Evolutionary conservation across 2,888 invertebrate species (phyloP).

Genomic region (Pomacea canaliculata): DNA sequence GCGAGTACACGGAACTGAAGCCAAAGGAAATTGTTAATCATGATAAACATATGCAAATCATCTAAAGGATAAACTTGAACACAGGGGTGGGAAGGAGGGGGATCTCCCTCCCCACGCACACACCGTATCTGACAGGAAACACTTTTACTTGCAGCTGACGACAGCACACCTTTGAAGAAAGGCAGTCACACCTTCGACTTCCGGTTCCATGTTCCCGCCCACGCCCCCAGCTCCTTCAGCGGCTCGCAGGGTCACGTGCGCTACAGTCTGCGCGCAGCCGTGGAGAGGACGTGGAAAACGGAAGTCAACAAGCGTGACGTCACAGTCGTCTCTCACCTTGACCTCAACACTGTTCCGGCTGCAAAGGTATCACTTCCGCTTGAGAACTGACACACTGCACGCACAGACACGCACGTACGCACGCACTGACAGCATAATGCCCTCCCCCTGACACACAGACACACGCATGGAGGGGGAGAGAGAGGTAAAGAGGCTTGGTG

Average conservation of each 20-base stretch:
- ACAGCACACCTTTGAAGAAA: constrained; percentile 67
- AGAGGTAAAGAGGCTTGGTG: no score
- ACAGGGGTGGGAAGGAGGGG: no score
- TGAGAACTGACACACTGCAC: no score
- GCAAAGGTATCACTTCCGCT: constrained; percentile 45
- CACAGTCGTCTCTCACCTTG: constrained; percentile 84
- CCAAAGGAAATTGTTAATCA: no score
- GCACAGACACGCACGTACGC: constrained; percentile 12
- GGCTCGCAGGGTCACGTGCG: constrained; percentile 77
- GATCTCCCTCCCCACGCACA: no score
- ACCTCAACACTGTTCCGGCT: constrained; percentile 76
- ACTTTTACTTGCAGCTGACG: neutral
- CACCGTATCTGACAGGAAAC: no score
- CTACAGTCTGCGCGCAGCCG: constrained; percentile 83
- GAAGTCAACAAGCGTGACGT: constrained; percentile 87
- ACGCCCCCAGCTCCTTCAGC: constrained; percentile 57
- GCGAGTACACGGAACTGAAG: no score
- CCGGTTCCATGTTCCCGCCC: constrained; percentile 78
- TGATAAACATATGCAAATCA: no score
- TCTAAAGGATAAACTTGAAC: no score
- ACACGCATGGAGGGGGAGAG: no score
- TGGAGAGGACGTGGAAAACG: constrained; percentile 85
- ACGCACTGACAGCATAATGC: no score
- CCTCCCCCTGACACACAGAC: no score
- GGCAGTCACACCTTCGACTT: constrained; percentile 85